A percentile compares a stretch with the other conserved stretches of the same genome.
Conservation (phyloP, 2,113 vertebrate species). For the Passer domesticus region DNA sequence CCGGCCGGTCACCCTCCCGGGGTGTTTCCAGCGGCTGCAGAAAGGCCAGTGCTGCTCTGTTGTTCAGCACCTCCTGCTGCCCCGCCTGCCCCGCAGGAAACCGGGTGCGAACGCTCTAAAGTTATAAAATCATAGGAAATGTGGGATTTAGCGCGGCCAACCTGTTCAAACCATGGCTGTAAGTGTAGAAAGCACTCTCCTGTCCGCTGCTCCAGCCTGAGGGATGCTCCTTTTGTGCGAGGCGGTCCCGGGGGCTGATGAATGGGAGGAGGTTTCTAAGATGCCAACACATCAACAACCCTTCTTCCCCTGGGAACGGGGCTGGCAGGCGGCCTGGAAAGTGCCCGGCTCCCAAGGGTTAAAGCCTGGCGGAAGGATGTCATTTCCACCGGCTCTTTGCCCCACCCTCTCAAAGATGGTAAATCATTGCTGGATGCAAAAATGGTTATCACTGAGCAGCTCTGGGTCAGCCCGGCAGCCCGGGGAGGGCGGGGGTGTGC, state of each 20-base stretch:
- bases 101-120: fast-evolving
- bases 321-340: conserved; percentile 32
- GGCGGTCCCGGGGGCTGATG: neutral
- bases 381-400: conserved; percentile 9
- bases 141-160: neutral
- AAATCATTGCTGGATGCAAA: conserved; percentile 1
- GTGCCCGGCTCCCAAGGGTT: conserved; percentile 17
- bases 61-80: neutral
- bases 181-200: fast-evolving
- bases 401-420: conserved; percentile 31
- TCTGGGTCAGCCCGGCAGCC: neutral
- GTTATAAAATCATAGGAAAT: neutral
- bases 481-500: neutral
- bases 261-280: neutral
- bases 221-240: neutral
- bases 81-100: neutral
- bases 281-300: neutral
- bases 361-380: conserved; percentile 48
- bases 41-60: neutral
- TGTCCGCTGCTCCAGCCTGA: neutral
- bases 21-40: neutral
- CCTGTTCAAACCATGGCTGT: fast-evolving
- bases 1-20: neutral
- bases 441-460: conserved; percentile 6
- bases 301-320: neutral